Evolutionary conservation across 2,888 invertebrate species (phyloP), one percentile per base, ranked within the genome.

Genomic region (Caenorhabditis panamensis): DNA sequence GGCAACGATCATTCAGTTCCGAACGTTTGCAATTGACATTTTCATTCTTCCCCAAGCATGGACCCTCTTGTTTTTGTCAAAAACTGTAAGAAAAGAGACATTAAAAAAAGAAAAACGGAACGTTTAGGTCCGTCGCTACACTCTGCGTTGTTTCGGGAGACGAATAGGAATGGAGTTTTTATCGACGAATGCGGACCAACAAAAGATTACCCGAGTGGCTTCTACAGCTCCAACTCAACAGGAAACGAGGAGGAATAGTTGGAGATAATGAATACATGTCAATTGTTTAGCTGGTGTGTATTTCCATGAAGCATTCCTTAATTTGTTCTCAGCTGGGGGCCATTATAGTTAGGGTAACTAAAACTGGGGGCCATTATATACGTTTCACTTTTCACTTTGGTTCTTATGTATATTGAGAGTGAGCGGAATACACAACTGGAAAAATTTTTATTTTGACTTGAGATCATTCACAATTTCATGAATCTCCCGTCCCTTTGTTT

Each of bases 401-500:
- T n/a, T n/a, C n/a, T n/a, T n/a, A n/a, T n/a, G n/a, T n/a, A n/a
- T n/a, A n/a, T n/a, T n/a, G n/a, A n/a, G n/a, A n/a, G n/a, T n/a
- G n/a, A n/a, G n/a, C n/a, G n/a, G n/a, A n/a, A n/a, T n/a, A n/a
- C n/a, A n/a, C n/a, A n/a, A n/a, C n/a, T n/a, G 16, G 44, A n/a
- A 9, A 44, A 44, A 8, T 53, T 22, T 9, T 71, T 20, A 72
- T 62, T 79, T 49, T 13, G 28, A 62, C 53, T 72, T 79, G 41
- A 88, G 61, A 51, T 87, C 85, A 26, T 64, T 73, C 16, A 88
- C 87, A 72, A 88, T 86, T 26, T 87, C 85, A 69, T 86, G 84
- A 66, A 88, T 88, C 67, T 88, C 88, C 22, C 86, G 37, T 51
- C 86, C 86, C 58, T 83, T 85, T 1, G 88, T 88, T 61, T 88